Percentiles rank a stretch among this genome's conserved stretches.
Conservation (phyloP, 2,888 invertebrate species). For the Euplexia lucipara region DNA sequence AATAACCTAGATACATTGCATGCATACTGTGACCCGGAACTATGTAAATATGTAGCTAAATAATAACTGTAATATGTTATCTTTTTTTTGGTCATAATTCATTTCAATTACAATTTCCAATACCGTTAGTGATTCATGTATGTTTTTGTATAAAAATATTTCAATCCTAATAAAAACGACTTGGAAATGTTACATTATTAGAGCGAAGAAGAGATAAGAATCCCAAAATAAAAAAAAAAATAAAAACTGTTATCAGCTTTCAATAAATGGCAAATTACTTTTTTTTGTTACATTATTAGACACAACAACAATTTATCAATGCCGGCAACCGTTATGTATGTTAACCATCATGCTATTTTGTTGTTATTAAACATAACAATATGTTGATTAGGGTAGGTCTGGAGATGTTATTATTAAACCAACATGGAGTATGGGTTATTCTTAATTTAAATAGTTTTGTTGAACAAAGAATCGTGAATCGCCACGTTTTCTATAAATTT, state of each 20-base stretch:
- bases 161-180: background rate
- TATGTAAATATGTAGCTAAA: slow-evolving; percentile 1
- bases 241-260: background rate
- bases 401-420: background rate
- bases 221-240: background rate
- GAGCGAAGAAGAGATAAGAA: background rate
- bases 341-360: background rate
- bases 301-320: slow-evolving; percentile 1
- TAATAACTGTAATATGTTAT: background rate
- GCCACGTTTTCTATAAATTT: background rate
- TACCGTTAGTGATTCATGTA: background rate
- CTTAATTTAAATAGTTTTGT: background rate
- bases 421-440: background rate
- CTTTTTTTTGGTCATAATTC: background rate
- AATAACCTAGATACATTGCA: slow-evolving; percentile 16
- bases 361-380: background rate
- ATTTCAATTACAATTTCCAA: background rate
- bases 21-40: slow-evolving; percentile 10
- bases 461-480: background rate
- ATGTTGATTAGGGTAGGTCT: slow-evolving; percentile 7
- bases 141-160: background rate
- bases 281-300: background rate
- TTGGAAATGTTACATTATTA: background rate
- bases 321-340: background rate
- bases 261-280: background rate